Percentiles rank a stretch among this genome's conserved stretches.
Evolutionary conservation across 2,888 invertebrate genomes (phyloP).

Genomic region (Ennomos fuscantarius): DNA sequence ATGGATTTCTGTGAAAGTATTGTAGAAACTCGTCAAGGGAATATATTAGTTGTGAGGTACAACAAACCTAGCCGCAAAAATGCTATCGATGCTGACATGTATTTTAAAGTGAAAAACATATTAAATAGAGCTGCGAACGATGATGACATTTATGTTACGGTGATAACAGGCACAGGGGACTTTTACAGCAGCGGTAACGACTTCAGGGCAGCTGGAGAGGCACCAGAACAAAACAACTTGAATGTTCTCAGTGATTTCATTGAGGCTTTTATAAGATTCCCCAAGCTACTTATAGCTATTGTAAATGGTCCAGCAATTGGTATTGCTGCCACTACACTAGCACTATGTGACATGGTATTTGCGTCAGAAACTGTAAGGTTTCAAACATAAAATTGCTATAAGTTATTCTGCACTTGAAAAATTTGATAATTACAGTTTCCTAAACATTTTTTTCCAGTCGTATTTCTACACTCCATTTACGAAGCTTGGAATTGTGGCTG

Average conservation of each 20-base stretch:
- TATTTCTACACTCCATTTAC: slow-evolving; percentile 96
- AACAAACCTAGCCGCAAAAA: slow-evolving; percentile 93
- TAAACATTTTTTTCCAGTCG: slow-evolving; percentile 83
- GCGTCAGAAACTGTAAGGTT: slow-evolving; percentile 90
- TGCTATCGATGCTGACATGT: slow-evolving; percentile 89
- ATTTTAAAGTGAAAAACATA: slow-evolving; percentile 86
- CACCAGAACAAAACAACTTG: slow-evolving; percentile 45
- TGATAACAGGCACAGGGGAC: slow-evolving; percentile 92
- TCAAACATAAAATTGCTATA: too few species aligned
- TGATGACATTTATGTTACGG: slow-evolving; percentile 87
- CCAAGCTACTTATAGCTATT: slow-evolving; percentile 94
- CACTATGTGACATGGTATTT: slow-evolving; percentile 95
- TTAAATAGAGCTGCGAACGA: slow-evolving; percentile 89
- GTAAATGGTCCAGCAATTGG: slow-evolving; percentile 98
- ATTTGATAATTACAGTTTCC: slow-evolving; percentile 3
- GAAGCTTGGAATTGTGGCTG: slow-evolving; percentile 92
- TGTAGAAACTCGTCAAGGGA: slow-evolving; percentile 55
- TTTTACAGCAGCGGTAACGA: slow-evolving; percentile 96
- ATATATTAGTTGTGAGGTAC: slow-evolving; percentile 84
- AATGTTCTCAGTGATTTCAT: slow-evolving; percentile 86
- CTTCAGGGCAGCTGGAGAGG: slow-evolving; percentile 54
- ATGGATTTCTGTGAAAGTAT: slow-evolving; percentile 48
- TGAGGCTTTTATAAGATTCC: slow-evolving; percentile 92
- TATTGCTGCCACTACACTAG: slow-evolving; percentile 93
- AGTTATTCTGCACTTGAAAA: too few species aligned